These are phyloP conservation scores for Rhimphoctona megacephalus DNA, from an alignment of 2,888 invertebrate species.

Conservation along the genomic window DNA sequence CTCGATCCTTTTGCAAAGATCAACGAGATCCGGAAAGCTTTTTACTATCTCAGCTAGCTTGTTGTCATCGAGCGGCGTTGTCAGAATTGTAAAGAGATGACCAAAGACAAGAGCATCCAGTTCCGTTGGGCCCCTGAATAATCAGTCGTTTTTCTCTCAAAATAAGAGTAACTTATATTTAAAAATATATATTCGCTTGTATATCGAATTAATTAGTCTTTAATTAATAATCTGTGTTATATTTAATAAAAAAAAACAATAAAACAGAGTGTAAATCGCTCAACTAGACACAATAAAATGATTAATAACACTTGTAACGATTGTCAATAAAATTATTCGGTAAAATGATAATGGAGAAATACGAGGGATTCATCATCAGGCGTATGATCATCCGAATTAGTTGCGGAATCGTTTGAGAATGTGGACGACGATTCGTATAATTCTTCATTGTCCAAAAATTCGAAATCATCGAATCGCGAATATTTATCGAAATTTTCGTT, in stretches of 20 bases:
- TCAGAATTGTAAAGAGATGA: conserved; percentile 97
- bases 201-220: not conserved
- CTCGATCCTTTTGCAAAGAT: conserved; percentile 94
- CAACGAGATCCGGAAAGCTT: conserved; percentile 91
- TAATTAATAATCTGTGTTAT: not conserved
- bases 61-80: conserved; percentile 93
- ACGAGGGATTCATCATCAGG: conserved; percentile 18
- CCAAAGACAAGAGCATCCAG: conserved; percentile 98
- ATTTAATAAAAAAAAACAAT: not conserved
- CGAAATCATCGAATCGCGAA: conserved; percentile 54
- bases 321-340: not conserved
- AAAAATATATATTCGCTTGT: not conserved
- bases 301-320: not conserved
- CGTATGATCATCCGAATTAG: conserved; percentile 30
- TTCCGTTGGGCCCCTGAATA: conserved; percentile 92
- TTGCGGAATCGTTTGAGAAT: conserved; percentile 16
- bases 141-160: not conserved
- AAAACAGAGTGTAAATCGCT: not conserved
- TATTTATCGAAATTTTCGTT: conserved; percentile 45
- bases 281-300: not conserved
- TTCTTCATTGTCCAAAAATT: conserved; percentile 42
- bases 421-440: conserved; percentile 25
- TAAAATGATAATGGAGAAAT: conserved; percentile 43
- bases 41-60: conserved; percentile 93
- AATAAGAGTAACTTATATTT: not conserved